phyloP scores from a whole-genome alignment of 1,140 invertebrate species.

The Orchestia grillus region DNA sequence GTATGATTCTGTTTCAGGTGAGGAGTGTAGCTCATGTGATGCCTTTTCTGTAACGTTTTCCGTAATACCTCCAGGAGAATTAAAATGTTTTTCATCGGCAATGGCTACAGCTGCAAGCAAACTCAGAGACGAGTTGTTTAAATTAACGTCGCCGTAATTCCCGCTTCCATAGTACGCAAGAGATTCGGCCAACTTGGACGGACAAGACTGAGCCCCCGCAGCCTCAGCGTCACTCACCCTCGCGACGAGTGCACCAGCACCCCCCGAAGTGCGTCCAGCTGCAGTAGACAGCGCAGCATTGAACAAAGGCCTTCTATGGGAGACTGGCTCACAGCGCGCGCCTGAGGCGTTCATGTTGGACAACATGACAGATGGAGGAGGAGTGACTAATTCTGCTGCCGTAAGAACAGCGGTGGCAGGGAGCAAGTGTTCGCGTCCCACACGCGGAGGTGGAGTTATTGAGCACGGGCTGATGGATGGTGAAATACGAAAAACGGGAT shows the following conservation, averaged over 20 bases:
- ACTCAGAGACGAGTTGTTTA: not conserved
- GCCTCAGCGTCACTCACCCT: not conserved
- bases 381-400: not conserved
- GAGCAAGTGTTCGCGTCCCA: not conserved
- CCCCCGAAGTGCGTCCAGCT: not conserved
- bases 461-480: too few species aligned
- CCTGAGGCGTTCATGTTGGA: not conserved
- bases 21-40: not conserved
- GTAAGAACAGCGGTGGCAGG: not conserved
- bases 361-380: not conserved
- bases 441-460: not conserved
- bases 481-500: not conserved
- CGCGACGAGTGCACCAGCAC: not conserved
- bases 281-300: not conserved
- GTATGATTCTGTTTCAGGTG: not conserved
- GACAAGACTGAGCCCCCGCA: not conserved
- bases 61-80: not conserved
- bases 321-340: not conserved
- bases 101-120: conserved; percentile 6
- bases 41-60: not conserved
- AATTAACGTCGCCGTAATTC: not conserved
- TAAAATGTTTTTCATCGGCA: not conserved
- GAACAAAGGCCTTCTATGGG: too few species aligned
- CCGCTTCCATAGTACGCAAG: not conserved
- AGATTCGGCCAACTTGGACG: not conserved